phyloP scores from a whole-genome alignment of 2,797 vertebrate species.

The Paramormyrops hopkinsi region DNA sequence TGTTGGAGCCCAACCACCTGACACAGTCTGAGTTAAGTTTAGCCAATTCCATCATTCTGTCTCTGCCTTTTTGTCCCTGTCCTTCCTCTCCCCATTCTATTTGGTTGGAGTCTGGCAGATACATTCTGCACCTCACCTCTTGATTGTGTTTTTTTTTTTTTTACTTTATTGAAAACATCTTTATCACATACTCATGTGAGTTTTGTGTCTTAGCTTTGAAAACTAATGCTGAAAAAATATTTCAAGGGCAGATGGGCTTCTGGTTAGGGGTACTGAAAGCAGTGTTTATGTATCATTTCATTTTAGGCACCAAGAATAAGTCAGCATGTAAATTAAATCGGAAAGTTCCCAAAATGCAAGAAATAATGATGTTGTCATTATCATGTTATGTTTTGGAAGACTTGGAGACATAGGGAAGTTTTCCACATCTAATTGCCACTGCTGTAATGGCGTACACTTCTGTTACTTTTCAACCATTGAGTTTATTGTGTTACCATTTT shows the following conservation, averaged over 20 bases:
- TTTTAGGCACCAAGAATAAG: not conserved
- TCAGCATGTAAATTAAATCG: not conserved
- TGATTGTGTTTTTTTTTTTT: not conserved
- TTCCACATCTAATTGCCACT: not conserved
- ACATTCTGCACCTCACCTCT: conserved; percentile 7
- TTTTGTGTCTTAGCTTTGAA: conserved; percentile 11
- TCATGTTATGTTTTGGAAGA: not conserved
- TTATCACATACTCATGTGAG: conserved; percentile 12
- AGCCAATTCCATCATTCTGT: conserved; percentile 27
- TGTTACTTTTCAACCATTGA: not conserved
- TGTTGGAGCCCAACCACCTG: not conserved
- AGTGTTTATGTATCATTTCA: not conserved
- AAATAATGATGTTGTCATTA: not conserved
- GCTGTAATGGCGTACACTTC: not conserved
- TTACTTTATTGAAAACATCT: conserved; percentile 20
- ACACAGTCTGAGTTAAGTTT: not conserved
- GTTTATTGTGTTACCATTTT: not conserved
- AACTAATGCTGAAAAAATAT: not conserved
- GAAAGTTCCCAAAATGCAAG: not conserved
- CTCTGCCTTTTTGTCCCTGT: conserved; percentile 7
- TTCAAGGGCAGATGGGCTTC: conserved; percentile 14
- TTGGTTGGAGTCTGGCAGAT: conserved; percentile 14
- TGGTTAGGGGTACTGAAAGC: not conserved
- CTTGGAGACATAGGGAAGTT: not conserved
- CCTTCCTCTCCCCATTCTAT: not conserved